Evolutionary conservation across 1,140 invertebrate genomes (phyloP), one percentile per base, ranked within the genome.

Genomic region (Cyphomyrmex costatus): DNA sequence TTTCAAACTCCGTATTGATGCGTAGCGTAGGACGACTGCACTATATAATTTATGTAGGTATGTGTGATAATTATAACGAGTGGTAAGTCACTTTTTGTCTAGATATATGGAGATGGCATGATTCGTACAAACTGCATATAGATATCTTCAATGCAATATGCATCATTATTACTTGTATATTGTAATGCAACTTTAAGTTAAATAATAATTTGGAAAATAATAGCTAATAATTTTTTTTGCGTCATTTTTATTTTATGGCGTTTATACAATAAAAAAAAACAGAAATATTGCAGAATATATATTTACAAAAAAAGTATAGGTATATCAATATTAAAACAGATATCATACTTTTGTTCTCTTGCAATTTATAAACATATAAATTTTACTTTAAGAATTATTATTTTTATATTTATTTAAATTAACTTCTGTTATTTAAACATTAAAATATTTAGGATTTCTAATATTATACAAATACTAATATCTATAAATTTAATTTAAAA

Each of bases 51-150:
- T 82, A 82, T 82, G 65, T 24, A 53, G 24, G 19, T 82, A 82
- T 82, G 65, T 24, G 66, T 36, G 19, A 82, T 82, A 60, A 82
- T 82, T 82, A 82, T 58, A 56, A 82, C 66, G 36, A 82, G 66
- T 51, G 19, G 33, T 46, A 58, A 58, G 36, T 73, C 21, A 27
- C 65, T 60, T 71, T 36, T 82, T 58, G 65, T 2, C 19, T 21
- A 1, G 49, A 27, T 4, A 27, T 60, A 58, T 36, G 66, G 7
- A 6, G 58, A 6, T 21, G n/a, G 19, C 21, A 42, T 42, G 30
- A 30, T 14, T 51, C 14, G n/a, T 49, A 68, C 36, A 24, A 4
- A 24, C 5, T 27, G 61, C 30, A 10, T 56, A n/a, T n/a, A n/a
- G n/a, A n/a, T n/a, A 24, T 36, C 30, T 53, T 70, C 46, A 36